A percentile compares a stretch with the other conserved stretches of the same genome.
Conservation (phyloP, 1,140 invertebrate species). For the Kradibia gibbosae region DNA sequence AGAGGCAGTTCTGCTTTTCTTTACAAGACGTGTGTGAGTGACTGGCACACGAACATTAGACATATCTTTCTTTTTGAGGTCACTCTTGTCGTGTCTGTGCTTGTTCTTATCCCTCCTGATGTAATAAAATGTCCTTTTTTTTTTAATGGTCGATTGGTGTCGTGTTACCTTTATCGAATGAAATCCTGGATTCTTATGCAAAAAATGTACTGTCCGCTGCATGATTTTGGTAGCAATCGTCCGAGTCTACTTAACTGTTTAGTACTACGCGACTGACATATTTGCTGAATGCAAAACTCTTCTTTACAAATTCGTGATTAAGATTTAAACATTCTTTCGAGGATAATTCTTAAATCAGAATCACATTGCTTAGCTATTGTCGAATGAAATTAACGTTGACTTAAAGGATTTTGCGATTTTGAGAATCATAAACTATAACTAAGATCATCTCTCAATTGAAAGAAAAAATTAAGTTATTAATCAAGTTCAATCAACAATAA, state of each 20-base stretch:
- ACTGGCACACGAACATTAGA: background rate
- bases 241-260: background rate
- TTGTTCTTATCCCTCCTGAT: background rate
- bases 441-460: background rate
- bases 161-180: background rate
- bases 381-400: too few relatives aligned
- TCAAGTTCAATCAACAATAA: background rate
- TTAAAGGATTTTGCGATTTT: too few relatives aligned
- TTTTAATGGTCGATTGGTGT: background rate
- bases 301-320: too few relatives aligned
- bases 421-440: background rate
- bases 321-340: too few relatives aligned
- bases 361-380: too few relatives aligned
- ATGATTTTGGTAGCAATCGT: background rate
- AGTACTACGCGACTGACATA: too few relatives aligned
- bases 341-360: too few relatives aligned
- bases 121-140: background rate
- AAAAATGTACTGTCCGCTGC: background rate
- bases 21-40: too few relatives aligned
- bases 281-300: too few relatives aligned
- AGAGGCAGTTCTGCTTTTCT: too few relatives aligned
- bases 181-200: background rate
- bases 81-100: background rate
- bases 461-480: background rate
- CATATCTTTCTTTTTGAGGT: background rate